Evolutionary conservation across 2,888 invertebrate genomes (phyloP).

Genomic region (Abscondita cerata): DNA sequence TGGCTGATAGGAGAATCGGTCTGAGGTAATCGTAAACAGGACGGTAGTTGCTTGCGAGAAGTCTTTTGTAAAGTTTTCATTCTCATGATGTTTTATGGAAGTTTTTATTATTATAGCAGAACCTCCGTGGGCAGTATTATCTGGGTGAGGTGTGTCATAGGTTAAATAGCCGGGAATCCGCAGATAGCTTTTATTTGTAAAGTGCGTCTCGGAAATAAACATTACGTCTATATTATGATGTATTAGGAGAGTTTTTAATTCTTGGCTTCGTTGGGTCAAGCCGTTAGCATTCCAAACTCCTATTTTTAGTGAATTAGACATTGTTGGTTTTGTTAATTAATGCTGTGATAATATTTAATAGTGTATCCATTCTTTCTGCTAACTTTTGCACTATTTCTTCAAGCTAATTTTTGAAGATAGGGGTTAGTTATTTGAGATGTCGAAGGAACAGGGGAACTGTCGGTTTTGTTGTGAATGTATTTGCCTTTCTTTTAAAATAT

Average conservation of each 20-base stretch:
- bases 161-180: constrained; percentile 1
- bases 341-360: constrained; percentile 16
- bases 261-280: constrained; percentile 13
- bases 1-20: too few species aligned
- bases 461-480: constrained; percentile 9
- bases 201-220: constrained; percentile 15
- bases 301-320: constrained; percentile 15
- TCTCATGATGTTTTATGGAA: too few species aligned
- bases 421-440: constrained; percentile 3
- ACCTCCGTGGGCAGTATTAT: constrained; percentile 9
- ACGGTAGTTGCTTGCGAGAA: too few species aligned
- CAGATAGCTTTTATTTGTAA: constrained; percentile 15
- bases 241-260: constrained; percentile 12
- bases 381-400: constrained; percentile 14
- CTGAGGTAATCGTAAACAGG: too few species aligned
- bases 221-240: constrained; percentile 15
- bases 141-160: constrained; percentile 11
- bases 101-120: too few species aligned
- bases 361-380: constrained; percentile 8
- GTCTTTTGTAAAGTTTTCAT: too few species aligned
- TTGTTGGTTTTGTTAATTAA: too few species aligned
- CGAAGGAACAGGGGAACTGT: background rate
- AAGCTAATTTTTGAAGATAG: constrained; percentile 13
- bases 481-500: constrained; percentile 10
- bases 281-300: constrained; percentile 16